Conservation (phyloP, 2,888 invertebrate genomes). For the Melanotus villosus region DNA sequence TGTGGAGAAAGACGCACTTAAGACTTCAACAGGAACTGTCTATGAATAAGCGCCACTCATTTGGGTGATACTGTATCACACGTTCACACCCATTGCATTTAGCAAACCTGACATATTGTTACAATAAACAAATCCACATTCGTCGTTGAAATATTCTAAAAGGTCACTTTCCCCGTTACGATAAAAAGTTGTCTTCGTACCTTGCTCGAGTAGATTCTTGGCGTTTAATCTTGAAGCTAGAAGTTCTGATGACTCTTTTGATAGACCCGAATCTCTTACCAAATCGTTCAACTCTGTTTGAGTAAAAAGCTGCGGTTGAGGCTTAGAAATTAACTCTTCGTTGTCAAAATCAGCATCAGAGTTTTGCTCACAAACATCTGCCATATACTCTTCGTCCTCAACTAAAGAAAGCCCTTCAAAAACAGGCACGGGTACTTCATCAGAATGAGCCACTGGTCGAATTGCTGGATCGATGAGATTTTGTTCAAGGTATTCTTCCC, state of each 20-base stretch:
- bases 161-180: not conserved
- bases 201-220: not conserved
- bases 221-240: too few species aligned
- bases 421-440: too few species aligned
- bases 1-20: not conserved
- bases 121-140: conserved; percentile 5
- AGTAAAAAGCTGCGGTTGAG: not conserved
- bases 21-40: not conserved
- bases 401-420: too few species aligned
- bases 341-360: not conserved
- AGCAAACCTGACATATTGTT: not conserved
- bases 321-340: not conserved
- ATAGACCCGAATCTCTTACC: not conserved
- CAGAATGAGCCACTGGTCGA: too few species aligned
- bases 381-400: not conserved
- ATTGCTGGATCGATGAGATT: too few species aligned
- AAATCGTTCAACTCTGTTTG: not conserved
- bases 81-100: not conserved
- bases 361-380: not conserved
- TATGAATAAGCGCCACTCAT: conserved; percentile 1
- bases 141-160: not conserved
- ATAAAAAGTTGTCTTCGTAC: not conserved
- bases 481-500: too few species aligned
- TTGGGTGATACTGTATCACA: not conserved
- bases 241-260: conserved; percentile 2